Base-by-base conservation (phyloP, 2,113 vertebrate species). In the Bagarius yarrelli region DNA sequence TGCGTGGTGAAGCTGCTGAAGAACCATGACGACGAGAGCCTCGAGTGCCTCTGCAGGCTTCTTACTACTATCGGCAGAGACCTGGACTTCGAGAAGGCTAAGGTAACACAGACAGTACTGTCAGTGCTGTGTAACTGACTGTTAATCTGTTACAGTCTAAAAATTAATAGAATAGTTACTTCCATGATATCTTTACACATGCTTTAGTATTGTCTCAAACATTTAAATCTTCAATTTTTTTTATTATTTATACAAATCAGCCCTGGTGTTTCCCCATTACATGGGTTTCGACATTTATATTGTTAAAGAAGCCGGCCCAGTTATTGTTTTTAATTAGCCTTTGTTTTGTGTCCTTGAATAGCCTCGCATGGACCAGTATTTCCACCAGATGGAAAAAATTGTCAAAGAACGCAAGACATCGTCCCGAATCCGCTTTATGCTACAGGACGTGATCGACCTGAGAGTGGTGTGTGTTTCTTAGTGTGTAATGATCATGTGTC, bases 301-400 rank as follows among this genome's bases (percentile, higher is more conserved):
- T 40, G 36, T 40, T 40, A 4, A 6, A 40, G 36, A 59, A 73
- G 40, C 66, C 32, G 36, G 56, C 44, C 21, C 67, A 53, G 57
- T 52, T 32, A 55, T 21, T 85, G 79, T 47, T 81, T 67, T 52
- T 81, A 36, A 81, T 78, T 59, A 67, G 27, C 47, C n/a, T 34
- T 32, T 77, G 8, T 63, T 74, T 47, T 73, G 76, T 81, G 75
- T 82, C 73, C 70, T 80, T 61, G 76, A 86, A 13, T 40, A 99
- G 97, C 97, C 97, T 79, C 97, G 97, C 21, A 99, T 98, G 96
- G 97, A 98, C 89, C 97, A 99, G 89, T 99, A 99, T 88, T 99
- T 99, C 88, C 94, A 96, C 92, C 97, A 99, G 88, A 99, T 99
- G 97, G 97, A 97, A 86, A 99, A 99, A 92, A 98, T 99, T 8